A percentile compares a stretch with the other conserved stretches of the same genome.
Conservation (phyloP, 2,797 vertebrate species). For the Pseudopleuronectes americanus region DNA sequence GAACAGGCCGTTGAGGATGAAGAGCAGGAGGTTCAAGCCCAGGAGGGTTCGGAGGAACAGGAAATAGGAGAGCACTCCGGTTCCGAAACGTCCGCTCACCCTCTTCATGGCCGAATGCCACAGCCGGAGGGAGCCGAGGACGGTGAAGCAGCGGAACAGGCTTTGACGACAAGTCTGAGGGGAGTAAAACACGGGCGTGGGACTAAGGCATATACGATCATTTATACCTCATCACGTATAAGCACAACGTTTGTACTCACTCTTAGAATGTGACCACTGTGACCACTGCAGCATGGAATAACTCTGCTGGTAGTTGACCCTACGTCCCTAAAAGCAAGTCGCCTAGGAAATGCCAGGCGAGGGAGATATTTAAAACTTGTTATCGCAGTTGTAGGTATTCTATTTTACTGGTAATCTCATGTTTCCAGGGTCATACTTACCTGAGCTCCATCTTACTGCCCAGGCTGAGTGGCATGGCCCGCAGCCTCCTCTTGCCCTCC, state of each 20-base stretch:
- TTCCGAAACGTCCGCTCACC: slow-evolving; percentile 87
- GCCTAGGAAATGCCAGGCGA: slow-evolving; percentile 29
- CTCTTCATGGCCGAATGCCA: slow-evolving; percentile 87
- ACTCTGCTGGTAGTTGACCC: slow-evolving; percentile 33
- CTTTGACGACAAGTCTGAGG: slow-evolving; percentile 75
- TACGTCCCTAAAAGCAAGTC: slow-evolving; percentile 33
- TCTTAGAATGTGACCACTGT: slow-evolving; percentile 13
- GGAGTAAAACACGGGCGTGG: neutral
- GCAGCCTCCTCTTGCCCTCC: slow-evolving; percentile 80
- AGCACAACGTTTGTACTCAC: slow-evolving; percentile 34
- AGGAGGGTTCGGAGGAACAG: slow-evolving; percentile 89
- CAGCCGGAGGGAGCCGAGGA: slow-evolving; percentile 60
- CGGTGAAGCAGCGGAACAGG: slow-evolving; percentile 70
- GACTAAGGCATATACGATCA: neutral
- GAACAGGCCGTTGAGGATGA: slow-evolving; percentile 81
- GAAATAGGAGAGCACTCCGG: slow-evolving; percentile 91
- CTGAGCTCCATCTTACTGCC: slow-evolving; percentile 82
- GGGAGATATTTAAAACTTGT: neutral
- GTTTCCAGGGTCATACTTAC: slow-evolving; percentile 61
- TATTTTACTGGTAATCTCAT: neutral
- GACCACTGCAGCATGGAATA: slow-evolving; percentile 14
- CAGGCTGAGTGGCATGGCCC: slow-evolving; percentile 81
- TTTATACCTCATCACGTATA: neutral
- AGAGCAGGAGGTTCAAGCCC: slow-evolving; percentile 83
- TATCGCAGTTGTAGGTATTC: too few relatives aligned